A percentile compares a stretch with the other conserved stretches of the same genome.
Conservation (phyloP, 2,888 invertebrate species). For the Pandemis corylana region DNA sequence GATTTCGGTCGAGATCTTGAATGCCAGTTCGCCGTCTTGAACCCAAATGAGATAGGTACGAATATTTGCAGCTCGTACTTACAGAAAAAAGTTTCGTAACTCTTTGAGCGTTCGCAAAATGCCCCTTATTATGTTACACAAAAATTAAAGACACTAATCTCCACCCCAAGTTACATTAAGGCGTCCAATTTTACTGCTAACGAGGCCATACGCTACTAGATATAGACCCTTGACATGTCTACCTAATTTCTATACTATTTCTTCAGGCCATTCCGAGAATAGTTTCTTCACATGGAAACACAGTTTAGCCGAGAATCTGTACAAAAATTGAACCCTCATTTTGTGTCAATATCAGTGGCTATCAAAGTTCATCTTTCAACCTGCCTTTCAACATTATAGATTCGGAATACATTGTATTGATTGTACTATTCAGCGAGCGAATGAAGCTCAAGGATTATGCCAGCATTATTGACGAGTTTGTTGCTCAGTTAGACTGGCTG, state of each 20-base stretch:
- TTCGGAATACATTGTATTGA: slow-evolving; percentile 10
- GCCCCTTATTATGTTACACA: too few species aligned
- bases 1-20: slow-evolving; percentile 15
- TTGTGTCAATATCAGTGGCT: neutral
- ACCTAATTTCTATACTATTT: neutral
- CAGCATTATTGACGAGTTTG: slow-evolving; percentile 27
- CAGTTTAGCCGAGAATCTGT: neutral
- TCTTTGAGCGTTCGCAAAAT: too few species aligned
- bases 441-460: slow-evolving; percentile 1
- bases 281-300: neutral
- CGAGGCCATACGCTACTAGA: neutral
- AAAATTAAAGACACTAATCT: neutral
- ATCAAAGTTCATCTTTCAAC: slow-evolving; percentile 1
- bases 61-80: neutral
- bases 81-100: neutral
- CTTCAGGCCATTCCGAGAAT: neutral
- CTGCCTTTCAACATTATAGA: slow-evolving; percentile 1
- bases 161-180: neutral
- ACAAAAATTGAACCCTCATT: neutral
- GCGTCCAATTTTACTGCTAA: neutral
- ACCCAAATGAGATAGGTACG: slow-evolving; percentile 2
- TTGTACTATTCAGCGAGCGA: slow-evolving; percentile 5
- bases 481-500: neutral
- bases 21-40: neutral
- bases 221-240: neutral